These are phyloP conservation scores for Hetaerina titia DNA, from an alignment of 2,888 invertebrate genomes.

Conservation along the genomic window DNA sequence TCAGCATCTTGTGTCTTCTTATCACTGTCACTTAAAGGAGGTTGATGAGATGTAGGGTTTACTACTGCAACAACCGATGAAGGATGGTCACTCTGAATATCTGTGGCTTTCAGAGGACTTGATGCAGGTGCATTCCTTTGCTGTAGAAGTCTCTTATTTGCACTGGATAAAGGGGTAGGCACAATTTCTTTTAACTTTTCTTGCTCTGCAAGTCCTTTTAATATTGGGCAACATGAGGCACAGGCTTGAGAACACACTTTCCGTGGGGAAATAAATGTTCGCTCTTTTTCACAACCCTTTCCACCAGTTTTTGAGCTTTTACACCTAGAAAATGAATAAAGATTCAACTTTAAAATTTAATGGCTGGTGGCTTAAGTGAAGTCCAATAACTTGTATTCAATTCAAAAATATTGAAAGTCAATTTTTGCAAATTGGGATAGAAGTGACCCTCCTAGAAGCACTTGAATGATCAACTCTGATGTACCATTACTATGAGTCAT, in stretches of 20 bases:
- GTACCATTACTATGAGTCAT: no score
- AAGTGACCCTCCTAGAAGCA: no score
- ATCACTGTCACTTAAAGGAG: neutral
- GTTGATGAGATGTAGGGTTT: conserved; percentile 17
- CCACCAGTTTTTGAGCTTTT: neutral
- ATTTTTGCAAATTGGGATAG: no score
- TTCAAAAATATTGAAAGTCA: no score
- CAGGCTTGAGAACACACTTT: conserved; percentile 54
- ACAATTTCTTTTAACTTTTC: conserved; percentile 23
- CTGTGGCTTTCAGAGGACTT: neutral
- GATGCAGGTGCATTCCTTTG: conserved; percentile 12
- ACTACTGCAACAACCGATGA: conserved; percentile 1
- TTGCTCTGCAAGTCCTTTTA: conserved; percentile 39
- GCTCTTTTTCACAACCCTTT: conserved; percentile 46
- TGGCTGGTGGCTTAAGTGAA: no score
- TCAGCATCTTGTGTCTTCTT: conserved; percentile 34
- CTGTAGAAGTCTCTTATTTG: neutral
- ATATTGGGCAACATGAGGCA: conserved; percentile 46
- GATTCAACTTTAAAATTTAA: no score
- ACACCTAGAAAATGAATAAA: neutral
- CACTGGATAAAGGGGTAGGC: neutral
- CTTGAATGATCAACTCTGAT: no score
- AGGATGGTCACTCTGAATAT: conserved; percentile 8
- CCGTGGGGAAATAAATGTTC: conserved; percentile 39
- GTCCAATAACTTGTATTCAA: no score